Base-by-base conservation (phyloP, 2,797 vertebrate species). In the Bovichtus diacanthus region DNA sequence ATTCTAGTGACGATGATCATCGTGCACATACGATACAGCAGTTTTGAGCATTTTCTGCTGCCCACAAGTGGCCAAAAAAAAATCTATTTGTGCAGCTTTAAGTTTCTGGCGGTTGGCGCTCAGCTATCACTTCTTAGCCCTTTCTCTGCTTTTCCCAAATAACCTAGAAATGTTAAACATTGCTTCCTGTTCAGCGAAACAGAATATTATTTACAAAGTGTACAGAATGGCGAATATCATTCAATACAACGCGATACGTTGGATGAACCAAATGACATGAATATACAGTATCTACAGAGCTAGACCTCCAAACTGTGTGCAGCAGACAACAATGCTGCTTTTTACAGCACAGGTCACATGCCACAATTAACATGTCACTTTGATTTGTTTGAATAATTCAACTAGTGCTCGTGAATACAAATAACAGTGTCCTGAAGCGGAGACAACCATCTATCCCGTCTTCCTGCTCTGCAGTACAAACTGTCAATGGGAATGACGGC, bases 321-420 rank as follows among this genome's bases (percentile, higher is more conserved):
- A 60, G 49, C 63, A 62, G 16, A 62, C 36, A 46, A 21, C 44
- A n/a, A 34, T 47, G 41, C 39, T 44, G 62, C 39, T 60, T 59
- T 74, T 74, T 76, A 64, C 73, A 72, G 67, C 72, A 64, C 58
- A 68, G 55, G 66, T 60, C 51, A 64, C 60, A 64, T 50, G 62
- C 78, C 81, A 70, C 71, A 71, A 84, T 80, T 66, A 74, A 60
- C 5, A 2, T 60, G 66, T 75, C 78, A 72, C 64, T 78, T 70
- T 86, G 78, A 86, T 70, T 77, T 81, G 83, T 74, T 81, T 73
- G 54, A 82, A 89, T 75, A 66, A 84, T 88, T 83, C 80, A 90
- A 69, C 88, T 75, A 75, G 64, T 31, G 46, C 62, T 21, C 50
- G 36, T 55, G 49, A 66, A 75, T 56, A 78, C 71, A 71, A 80